Percentiles rank a stretch among this genome's conserved stretches.
These are phyloP conservation scores for Lutraria rhynchaena DNA, from an alignment of 1,140 invertebrate species.

Conservation along the genomic window DNA sequence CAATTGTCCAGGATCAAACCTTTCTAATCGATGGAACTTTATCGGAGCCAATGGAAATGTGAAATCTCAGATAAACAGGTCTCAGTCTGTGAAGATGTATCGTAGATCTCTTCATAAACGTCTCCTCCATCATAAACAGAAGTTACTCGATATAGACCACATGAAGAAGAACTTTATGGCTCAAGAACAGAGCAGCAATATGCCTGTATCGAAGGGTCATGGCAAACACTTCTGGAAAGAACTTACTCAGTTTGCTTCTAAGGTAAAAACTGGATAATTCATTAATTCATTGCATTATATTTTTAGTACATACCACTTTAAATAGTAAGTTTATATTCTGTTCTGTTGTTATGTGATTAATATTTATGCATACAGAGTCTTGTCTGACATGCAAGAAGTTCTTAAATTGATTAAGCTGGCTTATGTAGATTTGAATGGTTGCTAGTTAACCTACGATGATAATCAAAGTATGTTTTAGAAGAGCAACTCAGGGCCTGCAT, in stretches of 20 bases:
- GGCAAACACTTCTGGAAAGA: constrained; percentile 85
- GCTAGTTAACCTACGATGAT: no score
- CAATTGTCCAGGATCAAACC: constrained; percentile 55
- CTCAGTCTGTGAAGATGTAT: constrained; percentile 81
- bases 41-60: constrained; percentile 74
- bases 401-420: no score
- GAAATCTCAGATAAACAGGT: constrained; percentile 46
- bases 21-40: constrained; percentile 79
- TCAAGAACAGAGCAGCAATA: constrained; percentile 48
- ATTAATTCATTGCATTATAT: no score
- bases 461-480: no score
- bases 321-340: no score
- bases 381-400: no score
- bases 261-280: no score
- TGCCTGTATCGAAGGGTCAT: constrained; percentile 85
- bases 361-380: no score
- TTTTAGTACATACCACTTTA: no score
- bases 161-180: constrained; percentile 57
- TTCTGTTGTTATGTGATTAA: no score
- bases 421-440: no score
- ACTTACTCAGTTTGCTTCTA: constrained; percentile 81
- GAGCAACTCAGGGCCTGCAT: no score
- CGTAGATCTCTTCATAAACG: constrained; percentile 89
- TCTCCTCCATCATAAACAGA: constrained; percentile 87
- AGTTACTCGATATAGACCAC: constrained; percentile 87